Evolutionary conservation across 2,113 vertebrate genomes (phyloP).

Genomic region (Hyla sarda): DNA sequence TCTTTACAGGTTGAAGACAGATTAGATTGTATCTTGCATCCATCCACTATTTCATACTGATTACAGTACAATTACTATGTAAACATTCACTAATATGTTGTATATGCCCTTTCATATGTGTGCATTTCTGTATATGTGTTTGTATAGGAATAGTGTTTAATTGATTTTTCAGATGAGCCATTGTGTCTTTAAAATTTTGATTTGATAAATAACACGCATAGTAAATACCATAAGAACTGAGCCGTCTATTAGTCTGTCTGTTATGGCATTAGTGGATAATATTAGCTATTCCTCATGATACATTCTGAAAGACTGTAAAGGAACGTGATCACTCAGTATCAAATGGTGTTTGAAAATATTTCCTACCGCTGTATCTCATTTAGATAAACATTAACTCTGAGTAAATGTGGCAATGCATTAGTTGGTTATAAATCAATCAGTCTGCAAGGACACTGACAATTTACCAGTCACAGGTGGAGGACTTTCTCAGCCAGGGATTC

Average conservation of each 20-base stretch:
- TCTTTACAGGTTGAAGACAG: too few relatives aligned
- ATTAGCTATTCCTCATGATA: background rate
- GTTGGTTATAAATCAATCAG: slow-evolving; percentile 83
- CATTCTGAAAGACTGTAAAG: slow-evolving; percentile 20
- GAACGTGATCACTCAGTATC: slow-evolving; percentile 50
- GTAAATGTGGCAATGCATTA: slow-evolving; percentile 72
- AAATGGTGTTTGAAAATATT: slow-evolving; percentile 61
- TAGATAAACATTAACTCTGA: slow-evolving; percentile 90
- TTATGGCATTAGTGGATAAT: background rate
- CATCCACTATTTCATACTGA: too few relatives aligned
- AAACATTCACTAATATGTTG: too few relatives aligned
- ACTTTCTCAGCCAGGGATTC: slow-evolving; percentile 74
- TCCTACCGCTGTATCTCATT: slow-evolving; percentile 66
- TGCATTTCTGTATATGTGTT: too few relatives aligned
- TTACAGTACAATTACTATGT: too few relatives aligned
- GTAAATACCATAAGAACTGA: too few relatives aligned
- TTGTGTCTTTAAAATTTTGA: too few relatives aligned
- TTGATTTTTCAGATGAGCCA: too few relatives aligned
- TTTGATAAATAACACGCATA: too few relatives aligned
- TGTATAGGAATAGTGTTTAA: too few relatives aligned
- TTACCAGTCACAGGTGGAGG: slow-evolving; percentile 69
- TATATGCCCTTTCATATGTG: too few relatives aligned
- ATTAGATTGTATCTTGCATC: too few relatives aligned
- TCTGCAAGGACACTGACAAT: slow-evolving; percentile 81
- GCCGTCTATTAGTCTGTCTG: background rate